Evolutionary conservation across 92 coral and sea anemone species (phyloP), one percentile per base, ranked within the genome.

Genomic region (Zoanthus sansibaricus): DNA sequence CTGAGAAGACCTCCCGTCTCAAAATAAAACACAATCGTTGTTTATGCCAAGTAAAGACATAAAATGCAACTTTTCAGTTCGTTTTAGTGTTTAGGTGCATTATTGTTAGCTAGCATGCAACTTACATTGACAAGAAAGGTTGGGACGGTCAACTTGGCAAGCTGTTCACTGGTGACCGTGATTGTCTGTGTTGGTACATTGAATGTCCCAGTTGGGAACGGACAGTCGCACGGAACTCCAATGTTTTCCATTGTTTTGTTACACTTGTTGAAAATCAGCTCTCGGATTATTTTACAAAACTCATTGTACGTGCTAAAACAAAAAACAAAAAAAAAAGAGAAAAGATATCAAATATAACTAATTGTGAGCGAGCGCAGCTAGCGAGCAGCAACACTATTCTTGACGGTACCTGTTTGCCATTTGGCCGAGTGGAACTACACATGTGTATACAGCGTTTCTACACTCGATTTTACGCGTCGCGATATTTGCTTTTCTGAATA

Each of bases 161-260:
- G 55, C 5, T 74, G 32, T 44, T 74, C 7, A 13, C 69, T 62
- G 69, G 69, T 62, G 32, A 62, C 30, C 1, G 21, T n/a, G 30
- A 62, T 17, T 62, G 30, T 62, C 69, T 62, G 21, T 62, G 69
- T 62, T 3, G 69, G 69, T 20, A 62, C 69, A 20, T 62, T 62
- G 9, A 62, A 62, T 7, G 9, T 62, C 0, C 69, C 69, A 21
- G 69, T 62, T n/a, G 69, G 69, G n/a, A 62, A 62, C 9, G 69
- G 69, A 62, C 69, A 62, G 30, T 62, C 69, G n/a, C 69, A 62
- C 25, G 69, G 69, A 17, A 62, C 69, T 62, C 69, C 69, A 21
- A 5, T 62, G 25, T 17, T 1, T 20, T 62, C 25, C 69, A 62
- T 62, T n/a, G 21, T 62, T 20, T 62, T 62, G 69, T 62, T 31